These are phyloP conservation scores for Oceanodroma tethys DNA, from an alignment of 2,113 vertebrate species.

Conservation along the genomic window DNA sequence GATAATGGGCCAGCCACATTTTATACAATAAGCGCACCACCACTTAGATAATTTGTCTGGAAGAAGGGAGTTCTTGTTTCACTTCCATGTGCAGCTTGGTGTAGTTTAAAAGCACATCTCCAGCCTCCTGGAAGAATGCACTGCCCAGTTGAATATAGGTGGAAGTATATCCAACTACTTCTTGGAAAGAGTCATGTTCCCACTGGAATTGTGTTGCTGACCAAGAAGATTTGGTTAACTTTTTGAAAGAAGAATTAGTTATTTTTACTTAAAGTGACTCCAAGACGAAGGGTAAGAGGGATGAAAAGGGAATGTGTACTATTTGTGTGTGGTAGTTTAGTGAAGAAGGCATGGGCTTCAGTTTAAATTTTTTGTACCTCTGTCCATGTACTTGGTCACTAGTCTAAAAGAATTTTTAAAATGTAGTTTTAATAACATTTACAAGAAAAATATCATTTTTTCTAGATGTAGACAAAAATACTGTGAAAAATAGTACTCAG, in stretches of 20 bases:
- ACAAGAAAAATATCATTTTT: conserved; percentile 51
- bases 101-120: not conserved
- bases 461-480: conserved; percentile 74
- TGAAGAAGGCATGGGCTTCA: not conserved
- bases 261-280: not conserved
- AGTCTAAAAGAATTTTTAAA: not conserved
- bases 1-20: not conserved
- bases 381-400: not conserved
- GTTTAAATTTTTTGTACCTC: not conserved
- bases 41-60: not conserved
- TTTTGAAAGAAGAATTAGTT: not conserved
- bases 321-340: not conserved
- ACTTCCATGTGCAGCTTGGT: not conserved
- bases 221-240: not conserved
- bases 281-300: not conserved
- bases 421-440: not conserved
- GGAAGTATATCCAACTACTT: not conserved
- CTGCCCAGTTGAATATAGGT: not conserved
- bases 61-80: not conserved
- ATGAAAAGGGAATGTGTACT: not conserved
- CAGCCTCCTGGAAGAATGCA: not conserved
- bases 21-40: not conserved
- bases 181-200: not conserved
- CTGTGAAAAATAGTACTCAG: conserved; percentile 73
- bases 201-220: not conserved